These are phyloP conservation scores for Timema cristinae DNA, from an alignment of 2,888 invertebrate species.

Conservation along the genomic window DNA sequence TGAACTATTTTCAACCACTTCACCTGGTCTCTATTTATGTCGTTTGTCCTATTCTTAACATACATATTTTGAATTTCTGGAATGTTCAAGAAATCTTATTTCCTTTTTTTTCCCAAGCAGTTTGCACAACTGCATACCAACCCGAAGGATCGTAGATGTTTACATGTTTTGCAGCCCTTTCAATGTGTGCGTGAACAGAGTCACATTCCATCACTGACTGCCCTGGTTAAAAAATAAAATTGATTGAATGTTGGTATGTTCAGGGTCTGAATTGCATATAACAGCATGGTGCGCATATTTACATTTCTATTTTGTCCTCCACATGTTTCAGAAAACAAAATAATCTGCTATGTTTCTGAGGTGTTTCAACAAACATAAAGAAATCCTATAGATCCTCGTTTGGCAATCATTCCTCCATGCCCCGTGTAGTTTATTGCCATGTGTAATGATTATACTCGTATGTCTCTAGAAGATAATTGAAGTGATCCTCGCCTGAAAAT, in stretches of 20 bases:
- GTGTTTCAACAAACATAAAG: conserved; percentile 7
- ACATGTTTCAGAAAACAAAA: neutral
- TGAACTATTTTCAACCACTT: neutral
- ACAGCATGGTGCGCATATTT: conserved; percentile 1
- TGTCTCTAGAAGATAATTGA: no score
- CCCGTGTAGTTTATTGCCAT: neutral
- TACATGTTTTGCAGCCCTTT: neutral
- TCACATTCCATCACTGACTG: conserved; percentile 3
- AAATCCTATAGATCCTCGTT: neutral
- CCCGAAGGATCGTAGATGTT: neutral
- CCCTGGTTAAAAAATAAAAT: neutral
- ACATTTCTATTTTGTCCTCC: conserved; percentile 14
- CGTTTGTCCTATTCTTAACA: conserved; percentile 11
- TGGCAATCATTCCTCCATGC: conserved; percentile 2
- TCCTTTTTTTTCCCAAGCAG: neutral
- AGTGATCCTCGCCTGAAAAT: no score
- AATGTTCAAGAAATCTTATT: conserved; percentile 10
- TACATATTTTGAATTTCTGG: neutral
- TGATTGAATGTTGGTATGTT: conserved; percentile 3
- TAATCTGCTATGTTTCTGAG: neutral
- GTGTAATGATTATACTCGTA: conserved; percentile 8
- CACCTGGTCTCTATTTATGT: neutral
- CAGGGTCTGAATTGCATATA: neutral
- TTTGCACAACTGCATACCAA: conserved; percentile 8
- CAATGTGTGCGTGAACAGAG: neutral